These are phyloP conservation scores for Melanogrammus aeglefinus DNA, from an alignment of 2,797 vertebrate species.

Conservation along the genomic window DNA sequence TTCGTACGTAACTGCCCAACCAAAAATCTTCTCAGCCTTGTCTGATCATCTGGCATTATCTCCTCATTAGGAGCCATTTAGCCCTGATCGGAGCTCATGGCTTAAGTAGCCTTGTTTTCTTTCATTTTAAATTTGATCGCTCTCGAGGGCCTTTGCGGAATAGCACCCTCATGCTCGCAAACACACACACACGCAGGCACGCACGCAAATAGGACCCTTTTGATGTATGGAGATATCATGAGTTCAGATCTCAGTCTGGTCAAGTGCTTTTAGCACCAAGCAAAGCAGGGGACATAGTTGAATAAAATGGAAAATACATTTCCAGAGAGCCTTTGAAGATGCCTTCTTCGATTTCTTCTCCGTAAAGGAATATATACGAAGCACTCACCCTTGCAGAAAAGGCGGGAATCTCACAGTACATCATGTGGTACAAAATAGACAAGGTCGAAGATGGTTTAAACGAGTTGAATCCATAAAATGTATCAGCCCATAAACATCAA, in stretches of 20 bases:
- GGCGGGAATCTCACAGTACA: not conserved
- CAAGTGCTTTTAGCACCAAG: not conserved
- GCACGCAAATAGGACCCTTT: not conserved
- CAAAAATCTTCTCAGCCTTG: no score
- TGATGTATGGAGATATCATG: not conserved
- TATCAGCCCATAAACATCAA: not conserved
- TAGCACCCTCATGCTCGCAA: not conserved
- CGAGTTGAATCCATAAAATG: not conserved
- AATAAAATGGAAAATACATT: not conserved
- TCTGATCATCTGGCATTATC: not conserved
- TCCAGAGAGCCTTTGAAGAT: constrained; percentile 6
- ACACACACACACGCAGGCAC: not conserved
- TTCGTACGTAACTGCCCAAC: no score
- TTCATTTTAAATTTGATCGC: not conserved
- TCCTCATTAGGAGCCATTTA: not conserved
- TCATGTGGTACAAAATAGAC: not conserved
- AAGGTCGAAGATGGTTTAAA: not conserved
- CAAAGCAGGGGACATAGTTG: not conserved
- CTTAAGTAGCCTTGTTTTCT: not conserved
- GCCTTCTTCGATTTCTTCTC: not conserved
- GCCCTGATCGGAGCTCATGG: not conserved
- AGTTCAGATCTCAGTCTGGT: not conserved
- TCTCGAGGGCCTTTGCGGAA: not conserved
- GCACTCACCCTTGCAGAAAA: not conserved
- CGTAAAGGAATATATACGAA: not conserved